Evolutionary conservation across 2,888 invertebrate genomes (phyloP), one percentile per base, ranked within the genome.

Genomic region (Acanthococcus lagerstroemiae): DNA sequence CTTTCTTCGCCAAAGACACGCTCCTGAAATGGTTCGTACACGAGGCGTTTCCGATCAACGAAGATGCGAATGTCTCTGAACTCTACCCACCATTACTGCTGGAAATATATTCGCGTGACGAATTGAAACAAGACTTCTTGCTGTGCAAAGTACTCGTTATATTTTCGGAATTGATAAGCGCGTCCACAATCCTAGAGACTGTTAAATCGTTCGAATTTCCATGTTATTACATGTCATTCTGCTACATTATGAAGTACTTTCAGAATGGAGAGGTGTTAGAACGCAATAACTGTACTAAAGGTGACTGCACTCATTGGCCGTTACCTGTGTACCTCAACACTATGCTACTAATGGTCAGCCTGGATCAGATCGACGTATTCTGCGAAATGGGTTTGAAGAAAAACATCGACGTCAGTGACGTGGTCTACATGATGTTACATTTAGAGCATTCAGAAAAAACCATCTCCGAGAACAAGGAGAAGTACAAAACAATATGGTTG

Each of bases 91-190:
- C 48, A 3, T 27, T 66, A 12, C 26, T 66, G 15, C 19, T 15
- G n/a, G 46, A 57, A 22, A 22, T 66, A 24, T 66, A 27, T n/a
- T 4, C 27, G 6, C 4, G 7, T n/a, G 57, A 66, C 7, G 66
- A 66, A n/a, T 50, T 66, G 27, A 56, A 52, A 37, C 24, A 48
- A 6, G 66, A 66, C 50, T 66, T 27, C 25, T 9, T 48, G 21
- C 50, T 78, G 17, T 76, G 76, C 70, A 75, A 75, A 71, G 58
- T 73, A 72, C 73, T 72, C 71, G 75, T 71, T 68, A 71, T 71
- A 69, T 75, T 71, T 71, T 75, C 71, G 12, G 72, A 73, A 67
- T 55, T 74, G 19, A 57, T 74, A 5, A 72, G 73, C 58, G 70
- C 72, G 5, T 66, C 67, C 30, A 65, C 57, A 65, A 72, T 73